Evolutionary conservation across 1,140 invertebrate genomes (phyloP).

Genomic region (Drosophila sp.): DNA sequence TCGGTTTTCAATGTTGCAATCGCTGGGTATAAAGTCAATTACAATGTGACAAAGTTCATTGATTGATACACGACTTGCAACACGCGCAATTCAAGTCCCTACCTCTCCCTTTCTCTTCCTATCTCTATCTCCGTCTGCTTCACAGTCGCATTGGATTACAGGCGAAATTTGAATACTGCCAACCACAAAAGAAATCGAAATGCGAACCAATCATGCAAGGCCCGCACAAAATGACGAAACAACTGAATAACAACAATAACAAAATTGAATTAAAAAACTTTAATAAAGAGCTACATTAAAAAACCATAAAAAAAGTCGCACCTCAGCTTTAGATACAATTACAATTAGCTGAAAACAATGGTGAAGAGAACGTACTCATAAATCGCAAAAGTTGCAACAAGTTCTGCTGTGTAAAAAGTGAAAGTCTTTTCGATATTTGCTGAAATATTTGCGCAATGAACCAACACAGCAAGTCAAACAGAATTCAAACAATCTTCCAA

Average conservation of each 20-base stretch:
- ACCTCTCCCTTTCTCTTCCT: background rate
- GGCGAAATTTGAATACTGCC: constrained; percentile 65
- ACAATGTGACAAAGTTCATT: constrained; percentile 60
- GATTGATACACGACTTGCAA: constrained; percentile 47
- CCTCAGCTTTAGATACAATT: constrained; percentile 30
- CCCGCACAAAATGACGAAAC: constrained; percentile 41
- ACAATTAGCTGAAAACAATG: constrained; percentile 17
- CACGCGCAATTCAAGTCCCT: constrained; percentile 10
- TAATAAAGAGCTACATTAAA: constrained; percentile 9
- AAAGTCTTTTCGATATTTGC: constrained; percentile 28
- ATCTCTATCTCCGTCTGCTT: constrained; percentile 1
- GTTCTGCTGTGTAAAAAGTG: constrained; percentile 18
- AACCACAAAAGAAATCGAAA: constrained; percentile 66
- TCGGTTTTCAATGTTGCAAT: constrained; percentile 5
- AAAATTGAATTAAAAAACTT: background rate
- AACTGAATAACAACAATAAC: background rate
- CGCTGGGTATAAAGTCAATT: background rate
- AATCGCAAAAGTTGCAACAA: constrained; percentile 32
- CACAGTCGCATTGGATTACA: constrained; percentile 46
- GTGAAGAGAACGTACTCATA: constrained; percentile 6
- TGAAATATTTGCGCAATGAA: constrained; percentile 18
- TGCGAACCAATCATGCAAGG: constrained; percentile 66
- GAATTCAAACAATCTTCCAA: background rate
- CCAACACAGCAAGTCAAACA: constrained; percentile 8
- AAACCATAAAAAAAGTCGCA: constrained; percentile 42